Evolutionary conservation across 2,113 vertebrate genomes (phyloP).

Genomic region (Brachypodius melanocephalos): DNA sequence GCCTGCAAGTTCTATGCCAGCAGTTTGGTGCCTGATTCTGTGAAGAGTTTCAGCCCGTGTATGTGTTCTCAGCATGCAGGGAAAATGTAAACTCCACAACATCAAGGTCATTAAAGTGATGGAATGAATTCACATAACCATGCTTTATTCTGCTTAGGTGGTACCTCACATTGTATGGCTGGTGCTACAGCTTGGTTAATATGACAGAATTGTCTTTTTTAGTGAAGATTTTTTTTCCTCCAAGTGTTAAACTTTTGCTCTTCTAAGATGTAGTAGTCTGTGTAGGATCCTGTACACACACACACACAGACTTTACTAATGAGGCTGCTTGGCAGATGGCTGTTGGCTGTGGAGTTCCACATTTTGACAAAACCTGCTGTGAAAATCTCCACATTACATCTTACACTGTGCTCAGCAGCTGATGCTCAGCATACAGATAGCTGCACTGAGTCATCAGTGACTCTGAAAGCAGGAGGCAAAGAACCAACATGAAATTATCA

Average conservation of each 20-base stretch:
- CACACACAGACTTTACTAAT: neutral
- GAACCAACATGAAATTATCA: conserved; percentile 60
- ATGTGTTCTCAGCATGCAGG: neutral
- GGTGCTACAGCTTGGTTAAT: neutral
- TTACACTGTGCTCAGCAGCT: conserved; percentile 39
- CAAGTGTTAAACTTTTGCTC: neutral
- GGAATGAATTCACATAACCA: neutral
- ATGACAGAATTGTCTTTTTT: neutral
- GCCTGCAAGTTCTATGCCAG: neutral
- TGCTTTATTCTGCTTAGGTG: neutral
- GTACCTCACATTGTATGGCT: neutral
- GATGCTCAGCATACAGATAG: conserved; percentile 55
- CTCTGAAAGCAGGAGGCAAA: conserved; percentile 57
- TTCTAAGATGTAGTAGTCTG: neutral
- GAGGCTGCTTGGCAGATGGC: conserved; percentile 58
- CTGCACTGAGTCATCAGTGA: conserved; percentile 37
- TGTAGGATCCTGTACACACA: neutral
- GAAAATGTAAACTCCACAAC: neutral
- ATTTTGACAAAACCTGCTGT: conserved; percentile 62
- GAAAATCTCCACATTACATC: conserved; percentile 53
- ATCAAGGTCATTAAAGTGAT: neutral
- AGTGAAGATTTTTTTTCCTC: neutral
- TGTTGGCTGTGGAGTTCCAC: conserved; percentile 51
- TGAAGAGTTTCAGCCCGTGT: neutral
- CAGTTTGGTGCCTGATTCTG: neutral